Conservation (phyloP, 2,113 vertebrate genomes). For the Axis porcinus region DNA sequence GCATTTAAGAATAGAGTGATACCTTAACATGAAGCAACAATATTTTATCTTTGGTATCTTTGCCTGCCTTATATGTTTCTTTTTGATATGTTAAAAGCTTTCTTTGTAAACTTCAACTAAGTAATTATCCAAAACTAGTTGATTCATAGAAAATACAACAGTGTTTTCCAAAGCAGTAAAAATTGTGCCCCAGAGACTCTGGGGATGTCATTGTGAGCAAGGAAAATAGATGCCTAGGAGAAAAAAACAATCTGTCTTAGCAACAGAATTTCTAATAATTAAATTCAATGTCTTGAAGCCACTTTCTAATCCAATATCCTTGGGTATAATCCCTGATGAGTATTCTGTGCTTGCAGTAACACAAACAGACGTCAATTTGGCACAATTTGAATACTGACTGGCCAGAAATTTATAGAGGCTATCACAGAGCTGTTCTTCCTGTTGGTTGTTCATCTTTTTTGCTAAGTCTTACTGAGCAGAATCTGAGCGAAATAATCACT, state of each 20-base stretch:
- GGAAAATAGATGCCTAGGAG: constrained; percentile 10
- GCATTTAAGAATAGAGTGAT: not conserved
- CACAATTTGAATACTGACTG: constrained; percentile 33
- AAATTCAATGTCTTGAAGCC: constrained; percentile 22
- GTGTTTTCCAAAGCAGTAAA: constrained; percentile 45
- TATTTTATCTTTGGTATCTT: not conserved
- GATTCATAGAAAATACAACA: constrained; percentile 25
- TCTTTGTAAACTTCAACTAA: constrained; percentile 20
- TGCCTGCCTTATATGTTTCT: not conserved
- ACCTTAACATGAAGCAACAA: not conserved
- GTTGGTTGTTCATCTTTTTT: constrained; percentile 1
- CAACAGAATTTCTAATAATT: constrained; percentile 46
- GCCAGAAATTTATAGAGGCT: not conserved
- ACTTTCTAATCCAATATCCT: constrained; percentile 38
- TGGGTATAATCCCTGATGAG: constrained; percentile 38
- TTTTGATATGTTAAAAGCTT: constrained; percentile 23
- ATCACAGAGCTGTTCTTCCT: not conserved
- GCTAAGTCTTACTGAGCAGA: not conserved
- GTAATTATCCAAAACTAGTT: constrained; percentile 32
- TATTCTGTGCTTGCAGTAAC: not conserved
- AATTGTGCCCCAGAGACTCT: not conserved
- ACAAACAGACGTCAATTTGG: constrained; percentile 43
- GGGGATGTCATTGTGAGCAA: constrained; percentile 10
- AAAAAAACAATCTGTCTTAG: constrained; percentile 12
- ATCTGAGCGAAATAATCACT: not conserved